Base-by-base conservation (phyloP, 2,797 vertebrate species). In the Phataginus tetradactyla region DNA sequence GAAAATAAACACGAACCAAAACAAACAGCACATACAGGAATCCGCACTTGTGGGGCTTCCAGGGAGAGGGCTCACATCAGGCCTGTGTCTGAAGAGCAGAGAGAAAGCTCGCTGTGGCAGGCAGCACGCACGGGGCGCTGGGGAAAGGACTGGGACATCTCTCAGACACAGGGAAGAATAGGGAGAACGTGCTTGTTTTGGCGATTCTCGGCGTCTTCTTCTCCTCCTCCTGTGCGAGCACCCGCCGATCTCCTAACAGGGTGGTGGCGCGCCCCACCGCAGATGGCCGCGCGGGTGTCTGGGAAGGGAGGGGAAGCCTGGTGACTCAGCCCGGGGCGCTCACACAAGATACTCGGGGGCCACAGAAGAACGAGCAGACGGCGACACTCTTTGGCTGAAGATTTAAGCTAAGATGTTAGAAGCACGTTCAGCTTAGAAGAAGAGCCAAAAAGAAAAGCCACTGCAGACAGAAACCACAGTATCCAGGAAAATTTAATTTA, bases 161-260 rank as follows among this genome's bases (percentile, higher is more conserved):
- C 97, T 98, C 98, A 98, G 98, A 98, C 97, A 98, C 96, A 97
- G 97, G 96, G 93, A 98, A 98, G 98, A 98, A 96, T 98, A 98
- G 97, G 98, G 98, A 98, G 98, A 98, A 97, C 98, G 98, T 98
- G 98, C 98, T 99, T 98, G 97, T 98, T 98, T 98, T 98, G 98
- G 98, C 98, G 85, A 97, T 97, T 96, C 97, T 97, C 57, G 53
- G 94, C 97, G 93, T 37, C 37, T 3, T 98, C 98, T 98, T 86
- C 71, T 66, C 96, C 96, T 98, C 96, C 96, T 97, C 97, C 97
- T 97, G 88, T 90, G 94, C 95, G 78, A 98, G 98, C 98, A 98
- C 98, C 98, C 98, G 97, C 97, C 96, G 97, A 97, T 98, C 98
- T 98, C 98, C 98, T 98, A 98, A 98, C 96, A 97, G 71, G 96